phyloP scores from a whole-genome alignment of 2,888 invertebrate genomes.

The Helleia helle region DNA sequence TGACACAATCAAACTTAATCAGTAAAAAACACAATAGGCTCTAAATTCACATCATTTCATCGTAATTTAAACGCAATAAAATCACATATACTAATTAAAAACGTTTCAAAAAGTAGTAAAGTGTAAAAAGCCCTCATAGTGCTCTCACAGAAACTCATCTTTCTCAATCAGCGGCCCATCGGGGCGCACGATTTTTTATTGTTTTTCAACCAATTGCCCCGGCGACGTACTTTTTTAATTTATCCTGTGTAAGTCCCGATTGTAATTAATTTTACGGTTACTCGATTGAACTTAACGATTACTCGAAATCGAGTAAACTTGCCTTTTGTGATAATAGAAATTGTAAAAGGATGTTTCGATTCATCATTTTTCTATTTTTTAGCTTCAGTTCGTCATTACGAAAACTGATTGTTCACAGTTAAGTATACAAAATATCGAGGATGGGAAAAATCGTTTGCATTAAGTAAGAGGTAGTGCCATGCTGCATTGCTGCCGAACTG shows the following conservation, averaged over 20 bases:
- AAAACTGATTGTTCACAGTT: no score
- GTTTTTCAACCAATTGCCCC: constrained; percentile 59
- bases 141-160: constrained; percentile 56
- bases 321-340: constrained; percentile 33
- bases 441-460: no score
- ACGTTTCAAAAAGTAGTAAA: constrained; percentile 26
- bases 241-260: constrained; percentile 35
- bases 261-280: constrained; percentile 63
- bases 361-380: no score
- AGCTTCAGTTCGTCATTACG: no score
- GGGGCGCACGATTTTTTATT: constrained; percentile 62
- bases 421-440: no score
- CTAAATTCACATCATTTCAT: no score
- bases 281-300: constrained; percentile 56
- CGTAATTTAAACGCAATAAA: constrained; percentile 19
- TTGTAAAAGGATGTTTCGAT: no score
- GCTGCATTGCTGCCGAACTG: no score
- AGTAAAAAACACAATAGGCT: no score
- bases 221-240: constrained; percentile 33
- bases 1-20: no score
- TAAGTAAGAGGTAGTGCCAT: no score
- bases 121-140: constrained; percentile 44
- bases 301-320: constrained; percentile 41
- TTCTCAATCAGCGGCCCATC: constrained; percentile 65
- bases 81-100: constrained; percentile 17